Evolutionary conservation across 1,140 invertebrate genomes (phyloP).

Genomic region (Atta texana): DNA sequence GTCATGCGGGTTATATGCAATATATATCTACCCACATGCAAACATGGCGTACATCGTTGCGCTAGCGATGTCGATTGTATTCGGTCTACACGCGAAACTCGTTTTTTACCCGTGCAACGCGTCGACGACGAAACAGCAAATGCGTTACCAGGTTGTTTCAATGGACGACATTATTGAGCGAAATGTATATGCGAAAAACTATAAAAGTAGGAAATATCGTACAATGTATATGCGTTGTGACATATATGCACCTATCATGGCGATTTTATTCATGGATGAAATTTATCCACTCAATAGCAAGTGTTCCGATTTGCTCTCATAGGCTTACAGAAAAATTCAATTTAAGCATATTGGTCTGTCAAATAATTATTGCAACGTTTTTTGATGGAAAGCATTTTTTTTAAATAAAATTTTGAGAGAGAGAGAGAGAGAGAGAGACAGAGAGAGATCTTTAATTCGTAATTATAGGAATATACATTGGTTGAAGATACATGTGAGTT

Average conservation of each 20-base stretch:
- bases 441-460: not conserved
- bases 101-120: conserved; percentile 47
- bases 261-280: conserved; percentile 42
- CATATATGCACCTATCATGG: conserved; percentile 30
- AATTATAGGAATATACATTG: no score
- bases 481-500: no score
- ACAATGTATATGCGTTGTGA: not conserved
- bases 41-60: conserved; percentile 48
- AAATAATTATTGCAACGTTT: not conserved
- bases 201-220: conserved; percentile 41
- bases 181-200: conserved; percentile 51
- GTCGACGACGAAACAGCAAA: conserved; percentile 46
- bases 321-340: not conserved
- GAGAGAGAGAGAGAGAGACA: no score
- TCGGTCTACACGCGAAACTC: conserved; percentile 52
- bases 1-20: conserved; percentile 46
- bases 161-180: conserved; percentile 59
- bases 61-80: conserved; percentile 54
- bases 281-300: conserved; percentile 28
- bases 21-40: conserved; percentile 48
- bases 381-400: not conserved
- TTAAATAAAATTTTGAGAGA: no score
- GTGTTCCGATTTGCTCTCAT: conserved; percentile 2
- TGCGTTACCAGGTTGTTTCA: conserved; percentile 58
- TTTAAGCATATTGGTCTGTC: not conserved